Base-by-base conservation (phyloP, 2,888 invertebrate species). In the Pandemis heparana region DNA sequence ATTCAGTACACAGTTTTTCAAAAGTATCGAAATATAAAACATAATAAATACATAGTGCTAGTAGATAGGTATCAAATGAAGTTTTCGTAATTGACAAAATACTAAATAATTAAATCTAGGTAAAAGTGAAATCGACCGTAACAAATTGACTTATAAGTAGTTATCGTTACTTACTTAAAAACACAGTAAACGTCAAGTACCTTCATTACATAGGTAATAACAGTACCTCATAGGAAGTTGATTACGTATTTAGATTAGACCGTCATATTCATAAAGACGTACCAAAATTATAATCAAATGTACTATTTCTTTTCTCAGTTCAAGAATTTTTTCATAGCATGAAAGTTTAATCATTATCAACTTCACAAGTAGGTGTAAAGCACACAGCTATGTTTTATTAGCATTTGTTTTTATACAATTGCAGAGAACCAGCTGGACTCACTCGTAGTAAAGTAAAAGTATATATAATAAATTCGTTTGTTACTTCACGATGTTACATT, bases 11-110 rank as follows among this genome's bases (percentile, higher is more conserved):
- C 51, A 65, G 38, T 51, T 38, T 38, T 32, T 51, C 8, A 51
- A 23, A 46, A 65, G 32, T 38, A 51, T 64, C 32, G 14, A 5
- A 16, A n/a, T 51, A 46, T 16, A 64, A 46, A 48, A 23, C 32
- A n/a, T 64, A 48, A 32, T 32, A 38, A 8, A 32, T 46, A 18
- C 23, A 32, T 8, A 43, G 12, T 32, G 23, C 5, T 63, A n/a
- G 16, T 43, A 43, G 5, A 12, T 23, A 23, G 16, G 23, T 46
- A 46, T n/a, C 14, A 51, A 51, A 51, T 46, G 9, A 63, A 65
- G 16, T n/a, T 16, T n/a, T 38, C 8, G 9, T 63, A 65, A 65
- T 65, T 65, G 65, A 65, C 65, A 12, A 65, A 65, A 39, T 51
- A 46, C 14, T 23, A 63, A 23, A 0, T 12, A 56, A 16, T 16